Base-by-base conservation (phyloP, 2,113 vertebrate genomes). In the Scomber colias region DNA sequence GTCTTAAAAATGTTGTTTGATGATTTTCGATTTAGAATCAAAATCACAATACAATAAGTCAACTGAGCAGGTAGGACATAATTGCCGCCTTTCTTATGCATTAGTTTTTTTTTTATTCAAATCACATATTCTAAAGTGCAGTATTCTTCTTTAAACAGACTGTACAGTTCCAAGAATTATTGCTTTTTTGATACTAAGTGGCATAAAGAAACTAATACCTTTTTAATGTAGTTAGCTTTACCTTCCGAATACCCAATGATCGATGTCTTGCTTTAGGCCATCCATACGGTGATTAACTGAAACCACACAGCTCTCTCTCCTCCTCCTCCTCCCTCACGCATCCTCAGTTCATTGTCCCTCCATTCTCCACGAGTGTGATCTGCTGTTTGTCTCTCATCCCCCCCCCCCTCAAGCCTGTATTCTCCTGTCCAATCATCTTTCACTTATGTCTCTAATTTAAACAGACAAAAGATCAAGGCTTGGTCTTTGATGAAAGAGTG, bases 381-480 rank as follows among this genome's bases (percentile, higher is more conserved):
- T 57, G 54, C 69, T 75, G 69, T 81, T 81, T 73, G 54, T 64
- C 56, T 64, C 51, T 84, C 68, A 79, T 89, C 60, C 77, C 51
- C 70, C 71, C 70, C 71, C 21, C 59, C 49, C 70, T 76, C 12
- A 65, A 75, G 48, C 73, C 30, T 3, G 9, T 53, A 11, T 30
- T 57, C 72, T 87, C 50, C 65, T 59, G 19, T 86, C 56, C 67
- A 82, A 64, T 85, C 59, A 74, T 60, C 49, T 56, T 70, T 73
- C 81, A 86, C 68, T 84, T 81, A 66, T 53, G 24, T 72, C 44
- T 79, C 53, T 83, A 71, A 88, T 90, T 82, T 82, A 82, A 72
- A 24, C 78, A 54, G 84, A 88, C 73, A 87, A 77, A 82, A 84
- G 73, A 89, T 82, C 71, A 86, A 71, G 68, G 40, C 50, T 64